Evolutionary conservation across 2,113 vertebrate species (phyloP).

Genomic region (Aleadryas rufinucha): DNA sequence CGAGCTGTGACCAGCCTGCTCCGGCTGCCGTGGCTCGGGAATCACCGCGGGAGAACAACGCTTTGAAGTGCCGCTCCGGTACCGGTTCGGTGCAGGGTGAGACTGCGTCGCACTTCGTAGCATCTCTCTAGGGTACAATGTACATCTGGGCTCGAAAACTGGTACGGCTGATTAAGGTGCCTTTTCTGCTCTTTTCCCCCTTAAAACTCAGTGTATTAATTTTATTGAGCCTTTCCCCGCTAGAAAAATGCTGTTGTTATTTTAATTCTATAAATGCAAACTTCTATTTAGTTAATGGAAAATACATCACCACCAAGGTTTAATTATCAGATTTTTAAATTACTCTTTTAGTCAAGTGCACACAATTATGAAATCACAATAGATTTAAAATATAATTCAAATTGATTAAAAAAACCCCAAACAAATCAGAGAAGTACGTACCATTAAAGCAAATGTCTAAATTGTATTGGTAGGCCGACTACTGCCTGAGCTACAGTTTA

Average conservation of each 20-base stretch:
- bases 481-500: neutral
- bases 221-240: neutral
- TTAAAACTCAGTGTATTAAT: constrained; percentile 30
- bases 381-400: constrained; percentile 56
- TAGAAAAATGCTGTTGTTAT: neutral
- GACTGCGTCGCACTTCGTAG: fast-evolving
- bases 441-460: constrained; percentile 36
- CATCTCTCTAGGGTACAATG: fast-evolving
- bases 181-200: neutral
- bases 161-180: neutral
- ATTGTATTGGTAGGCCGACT: neutral
- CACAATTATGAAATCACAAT: constrained; percentile 51
- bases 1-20: neutral
- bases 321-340: constrained; percentile 58
- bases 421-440: neutral
- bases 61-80: neutral
- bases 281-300: constrained; percentile 66
- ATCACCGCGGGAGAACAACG: fast-evolving
- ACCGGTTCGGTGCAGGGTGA: neutral
- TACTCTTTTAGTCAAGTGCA: constrained; percentile 21
- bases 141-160: neutral
- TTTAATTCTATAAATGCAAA: constrained; percentile 65
- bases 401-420: constrained; percentile 39
- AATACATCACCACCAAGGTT: constrained; percentile 34
- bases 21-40: neutral